Conservation (phyloP, 2,113 vertebrate genomes). For the Glareola pratincola region DNA sequence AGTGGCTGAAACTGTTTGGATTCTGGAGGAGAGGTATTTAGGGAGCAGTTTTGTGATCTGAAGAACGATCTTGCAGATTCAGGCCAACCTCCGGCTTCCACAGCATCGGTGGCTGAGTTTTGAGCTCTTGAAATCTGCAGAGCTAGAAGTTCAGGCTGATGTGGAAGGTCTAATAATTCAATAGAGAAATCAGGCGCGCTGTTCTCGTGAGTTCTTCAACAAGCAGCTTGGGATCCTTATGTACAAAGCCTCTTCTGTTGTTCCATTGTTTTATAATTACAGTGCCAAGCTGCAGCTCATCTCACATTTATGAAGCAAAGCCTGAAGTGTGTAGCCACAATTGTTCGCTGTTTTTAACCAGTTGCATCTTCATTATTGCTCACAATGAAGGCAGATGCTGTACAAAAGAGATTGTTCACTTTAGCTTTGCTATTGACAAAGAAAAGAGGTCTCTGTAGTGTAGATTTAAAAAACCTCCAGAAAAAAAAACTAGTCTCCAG, state of each 20-base stretch:
- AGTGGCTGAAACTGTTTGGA: neutral
- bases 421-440: neutral
- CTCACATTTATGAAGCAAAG: neutral
- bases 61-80: neutral
- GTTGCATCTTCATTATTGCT: neutral
- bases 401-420: neutral
- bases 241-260: neutral
- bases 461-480: neutral
- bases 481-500: neutral
- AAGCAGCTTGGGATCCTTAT: neutral
- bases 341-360: neutral
- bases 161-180: neutral
- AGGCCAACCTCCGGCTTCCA: neutral
- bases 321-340: neutral
- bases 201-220: neutral
- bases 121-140: neutral
- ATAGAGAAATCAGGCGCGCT: neutral
- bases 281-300: neutral
- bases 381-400: neutral
- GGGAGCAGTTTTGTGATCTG: neutral
- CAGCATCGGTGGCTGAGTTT: neutral
- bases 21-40: neutral
- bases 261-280: neutral
- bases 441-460: neutral
- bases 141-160: neutral